phyloP scores from a whole-genome alignment of 35 echinoderm and acorn worm species.

The Lytechinus variegatus region DNA sequence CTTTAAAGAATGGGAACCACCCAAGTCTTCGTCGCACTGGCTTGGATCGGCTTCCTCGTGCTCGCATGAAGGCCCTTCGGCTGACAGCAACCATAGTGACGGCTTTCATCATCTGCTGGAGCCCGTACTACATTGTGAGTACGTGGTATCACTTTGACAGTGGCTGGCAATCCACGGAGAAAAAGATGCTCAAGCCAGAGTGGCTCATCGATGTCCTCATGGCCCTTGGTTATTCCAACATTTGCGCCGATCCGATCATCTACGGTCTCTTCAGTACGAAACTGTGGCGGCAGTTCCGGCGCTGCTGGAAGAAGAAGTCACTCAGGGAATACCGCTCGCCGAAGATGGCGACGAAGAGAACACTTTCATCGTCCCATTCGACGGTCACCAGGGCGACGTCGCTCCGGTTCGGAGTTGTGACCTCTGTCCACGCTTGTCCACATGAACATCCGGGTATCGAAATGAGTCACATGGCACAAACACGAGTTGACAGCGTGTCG shows the following conservation, averaged over 20 bases:
- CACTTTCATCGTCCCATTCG: constrained; percentile 46
- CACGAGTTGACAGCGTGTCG: constrained; percentile 31
- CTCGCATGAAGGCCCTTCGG: constrained; percentile 75
- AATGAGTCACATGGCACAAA: constrained; percentile 31
- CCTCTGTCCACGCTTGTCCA: neutral
- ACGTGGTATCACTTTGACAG: constrained; percentile 58
- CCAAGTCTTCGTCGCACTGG: constrained; percentile 74
- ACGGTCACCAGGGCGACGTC: constrained; percentile 51
- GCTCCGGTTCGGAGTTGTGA: constrained; percentile 27
- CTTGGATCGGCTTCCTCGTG: constrained; percentile 75
- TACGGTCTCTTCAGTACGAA: constrained; percentile 92
- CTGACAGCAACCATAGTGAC: constrained; percentile 71
- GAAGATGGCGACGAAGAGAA: neutral
- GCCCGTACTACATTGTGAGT: constrained; percentile 74
- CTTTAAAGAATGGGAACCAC: constrained; percentile 57
- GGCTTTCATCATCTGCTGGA: constrained; percentile 88
- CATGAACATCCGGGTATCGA: constrained; percentile 41
- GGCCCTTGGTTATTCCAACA: constrained; percentile 65
- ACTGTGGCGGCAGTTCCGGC: constrained; percentile 73
- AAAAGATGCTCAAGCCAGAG: constrained; percentile 30
- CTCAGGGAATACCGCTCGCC: neutral
- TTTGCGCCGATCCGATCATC: constrained; percentile 83
- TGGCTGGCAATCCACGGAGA: neutral
- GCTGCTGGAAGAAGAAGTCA: constrained; percentile 42
- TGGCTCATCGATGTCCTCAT: constrained; percentile 50